Base-by-base conservation (phyloP, 2,888 invertebrate species). In the Campaea margaritaria region DNA sequence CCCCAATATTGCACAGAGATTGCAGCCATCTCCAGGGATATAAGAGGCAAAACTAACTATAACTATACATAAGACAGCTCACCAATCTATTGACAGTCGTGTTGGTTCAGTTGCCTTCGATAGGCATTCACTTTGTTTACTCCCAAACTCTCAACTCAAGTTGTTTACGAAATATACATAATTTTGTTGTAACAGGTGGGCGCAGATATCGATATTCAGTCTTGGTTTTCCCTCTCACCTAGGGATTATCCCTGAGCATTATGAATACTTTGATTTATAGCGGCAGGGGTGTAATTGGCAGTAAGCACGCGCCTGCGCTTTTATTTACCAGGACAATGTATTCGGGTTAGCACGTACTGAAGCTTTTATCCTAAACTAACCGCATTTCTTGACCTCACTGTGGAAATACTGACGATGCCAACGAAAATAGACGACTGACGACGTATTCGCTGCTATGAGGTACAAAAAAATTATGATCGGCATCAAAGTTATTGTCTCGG, bases 401-500 rank as follows among this genome's bases (percentile, higher is more conserved):
- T 60, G 57, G 53, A 1, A 7, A 52, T 65, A 68, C 74, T 80
- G 83, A 83, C 80, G 79, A 70, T 63, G 72, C 60, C 71, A 68
- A 73, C 81, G 12, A 71, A 83, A 85, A 85, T 85, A 85, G 80
- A 75, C 58, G 56, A 56, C 71, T 76, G 83, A 79, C 79, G 82
- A 79, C 79, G 82, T 79, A 61, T 65, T 58, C 64, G 58, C 62
- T 64, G 72, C 64, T 70, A 69, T 75, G 76, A 78, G 73, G 76
- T 79, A 73, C 76, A 76, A 65, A 75, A 81, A 76, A 81, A 76
- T 74, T 77, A 76, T 81, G 78, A 81, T 78, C 75, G 73, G 70
- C 73, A 68, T 76, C 79, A 81, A 84, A 85, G 83, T 85, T 84
- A 82, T 81, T 84, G 82, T 83, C 83, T 79, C 68, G 70, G 70